Evolutionary conservation across 2,797 vertebrate species (phyloP), one percentile per base, ranked within the genome.

Genomic region (Xenentodon cancila): DNA sequence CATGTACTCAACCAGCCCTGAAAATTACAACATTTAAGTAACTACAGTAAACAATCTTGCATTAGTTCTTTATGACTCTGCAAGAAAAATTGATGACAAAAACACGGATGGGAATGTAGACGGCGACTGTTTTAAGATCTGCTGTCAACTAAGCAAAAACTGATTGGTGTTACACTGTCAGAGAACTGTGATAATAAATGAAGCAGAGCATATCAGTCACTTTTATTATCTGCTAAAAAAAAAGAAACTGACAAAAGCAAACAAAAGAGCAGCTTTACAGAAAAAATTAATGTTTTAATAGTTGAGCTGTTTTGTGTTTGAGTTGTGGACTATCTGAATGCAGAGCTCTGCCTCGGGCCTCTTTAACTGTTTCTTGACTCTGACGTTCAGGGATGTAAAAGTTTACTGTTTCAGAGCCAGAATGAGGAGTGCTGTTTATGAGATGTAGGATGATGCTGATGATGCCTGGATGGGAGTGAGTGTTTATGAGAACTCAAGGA

Each of bases 371-470:
- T 52, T 67, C 42, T 71, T 69, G 63, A 65, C 57, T n/a, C 42
- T 0, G 12, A 43, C 34, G 25, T 46, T 17, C 68, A 68, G 7
- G 65, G 9, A 57, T 52, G 13, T 74, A 66, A 81, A 80, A 75
- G 63, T 81, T 76, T 78, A 64, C 22, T 37, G 50, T 70, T 66
- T 55, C 51, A 55, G 71, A 58, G 48, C 32, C 59, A 62, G 58
- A 37, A 12, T 1, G 2, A 42, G 45, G 42, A 54, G 22, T 67
- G 53, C 43, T 55, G 77, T 81, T 78, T 70, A 71, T 64, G 57
- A 70, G 53, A 61, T 22, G 52, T 40, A 74, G 75, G 47, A 77
- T 34, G 51, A 74, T 48, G 53, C 68, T 60, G 13, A 0, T 37
- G 57, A 22, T 72, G 12, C 58, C 47, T 45, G 46, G 55, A 42